Percentiles rank a stretch among this genome's conserved stretches.
These are phyloP conservation scores for Capromys pilorides DNA, from an alignment of 2,797 vertebrate species.

Conservation along the genomic window DNA sequence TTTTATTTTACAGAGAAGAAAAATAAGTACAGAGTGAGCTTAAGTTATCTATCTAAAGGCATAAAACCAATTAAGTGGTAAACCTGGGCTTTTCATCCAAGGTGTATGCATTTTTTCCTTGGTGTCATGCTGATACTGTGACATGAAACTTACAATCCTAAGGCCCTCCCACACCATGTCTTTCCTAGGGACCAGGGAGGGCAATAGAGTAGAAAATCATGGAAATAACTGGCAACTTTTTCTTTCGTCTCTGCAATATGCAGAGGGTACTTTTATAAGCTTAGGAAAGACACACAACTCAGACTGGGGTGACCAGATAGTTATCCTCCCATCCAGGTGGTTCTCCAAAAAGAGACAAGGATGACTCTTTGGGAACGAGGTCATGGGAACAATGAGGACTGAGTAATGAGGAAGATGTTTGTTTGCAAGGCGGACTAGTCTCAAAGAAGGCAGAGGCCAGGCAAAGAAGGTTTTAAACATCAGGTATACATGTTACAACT, in stretches of 20 bases:
- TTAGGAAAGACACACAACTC: not conserved
- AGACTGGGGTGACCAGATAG: not conserved
- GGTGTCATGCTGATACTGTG: not conserved
- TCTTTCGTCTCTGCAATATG: not conserved
- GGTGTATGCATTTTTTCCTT: not conserved
- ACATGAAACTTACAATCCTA: not conserved
- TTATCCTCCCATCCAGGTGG: not conserved
- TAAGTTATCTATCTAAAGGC: not conserved
- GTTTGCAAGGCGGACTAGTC: not conserved
- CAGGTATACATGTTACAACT: conserved; percentile 59
- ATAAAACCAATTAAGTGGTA: conserved; percentile 4
- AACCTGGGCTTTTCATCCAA: not conserved
- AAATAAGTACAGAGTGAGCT: not conserved
- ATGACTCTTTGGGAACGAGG: not conserved
- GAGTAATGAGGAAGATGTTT: conserved; percentile 24
- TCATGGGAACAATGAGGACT: not conserved
- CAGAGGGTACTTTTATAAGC: not conserved
- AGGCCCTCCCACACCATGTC: not conserved
- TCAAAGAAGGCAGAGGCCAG: conserved; percentile 18
- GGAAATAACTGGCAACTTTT: not conserved
- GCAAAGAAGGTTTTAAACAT: conserved; percentile 60
- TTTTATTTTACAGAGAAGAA: conserved; percentile 51
- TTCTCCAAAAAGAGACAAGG: not conserved
- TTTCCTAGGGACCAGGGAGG: not conserved
- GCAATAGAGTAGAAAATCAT: not conserved